phyloP scores from a whole-genome alignment of 2,888 invertebrate species.

The Sinodicranocentrus sp. region DNA sequence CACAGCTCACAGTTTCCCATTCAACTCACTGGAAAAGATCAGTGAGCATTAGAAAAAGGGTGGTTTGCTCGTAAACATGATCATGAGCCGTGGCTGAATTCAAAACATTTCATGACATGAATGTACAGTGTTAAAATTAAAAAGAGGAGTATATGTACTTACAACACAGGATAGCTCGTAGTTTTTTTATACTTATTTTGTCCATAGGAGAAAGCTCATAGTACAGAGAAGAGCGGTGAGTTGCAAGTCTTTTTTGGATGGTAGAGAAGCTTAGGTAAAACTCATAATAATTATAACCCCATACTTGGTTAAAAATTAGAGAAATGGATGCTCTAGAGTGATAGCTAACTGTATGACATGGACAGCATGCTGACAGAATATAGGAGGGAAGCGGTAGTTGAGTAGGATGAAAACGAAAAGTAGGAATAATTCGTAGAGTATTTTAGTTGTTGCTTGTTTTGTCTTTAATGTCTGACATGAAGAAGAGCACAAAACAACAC shows the following conservation, averaged over 20 bases:
- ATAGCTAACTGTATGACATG: neutral
- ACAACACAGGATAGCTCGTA: neutral
- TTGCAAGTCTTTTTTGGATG: too few relatives aligned
- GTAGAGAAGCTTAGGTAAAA: constrained; percentile 16
- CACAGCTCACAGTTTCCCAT: neutral
- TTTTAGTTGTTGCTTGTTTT: neutral
- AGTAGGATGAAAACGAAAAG: neutral
- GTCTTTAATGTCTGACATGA: constrained; percentile 1
- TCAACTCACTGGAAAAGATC: neutral
- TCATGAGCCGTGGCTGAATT: constrained; percentile 25
- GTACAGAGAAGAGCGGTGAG: too few relatives aligned
- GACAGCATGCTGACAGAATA: constrained; percentile 27
- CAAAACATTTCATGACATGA: constrained; percentile 39
- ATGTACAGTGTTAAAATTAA: constrained; percentile 41
- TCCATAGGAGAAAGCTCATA: too few relatives aligned
- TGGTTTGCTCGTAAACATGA: constrained; percentile 41
- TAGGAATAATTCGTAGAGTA: neutral
- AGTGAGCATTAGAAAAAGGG: constrained; percentile 18
- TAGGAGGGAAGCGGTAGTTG: neutral
- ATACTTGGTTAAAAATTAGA: constrained; percentile 49
- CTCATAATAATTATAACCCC: constrained; percentile 29
- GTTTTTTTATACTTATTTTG: constrained; percentile 10
- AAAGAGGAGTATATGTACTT: constrained; percentile 11
- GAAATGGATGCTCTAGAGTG: constrained; percentile 5
- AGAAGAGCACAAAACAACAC: too few relatives aligned